These are phyloP conservation scores for Pyralis farinalis DNA, from an alignment of 2,888 invertebrate species.

Conservation along the genomic window DNA sequence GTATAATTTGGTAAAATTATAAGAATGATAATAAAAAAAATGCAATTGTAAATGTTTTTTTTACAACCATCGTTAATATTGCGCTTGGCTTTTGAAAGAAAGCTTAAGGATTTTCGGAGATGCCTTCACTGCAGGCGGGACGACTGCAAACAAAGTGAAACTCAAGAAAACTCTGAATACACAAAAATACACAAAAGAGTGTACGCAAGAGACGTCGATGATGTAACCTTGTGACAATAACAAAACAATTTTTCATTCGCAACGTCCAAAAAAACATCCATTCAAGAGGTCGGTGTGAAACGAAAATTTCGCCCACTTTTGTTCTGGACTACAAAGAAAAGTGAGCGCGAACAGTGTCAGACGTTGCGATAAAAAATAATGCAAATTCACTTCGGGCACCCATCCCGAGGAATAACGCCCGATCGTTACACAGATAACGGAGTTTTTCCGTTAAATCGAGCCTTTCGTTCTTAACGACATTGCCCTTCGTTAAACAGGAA, in stretches of 20 bases:
- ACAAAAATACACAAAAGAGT: constrained; percentile 22
- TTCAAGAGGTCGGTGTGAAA: constrained; percentile 49
- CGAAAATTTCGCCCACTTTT: constrained; percentile 54
- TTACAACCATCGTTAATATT: too few relatives aligned
- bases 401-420: constrained; percentile 52
- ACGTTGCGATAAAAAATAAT: constrained; percentile 66
- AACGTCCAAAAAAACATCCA: constrained; percentile 38
- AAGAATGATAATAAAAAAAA: too few relatives aligned
- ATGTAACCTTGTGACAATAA: constrained; percentile 35
- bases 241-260: constrained; percentile 62
- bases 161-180: neutral
- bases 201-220: too few relatives aligned
- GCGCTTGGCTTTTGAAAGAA: neutral
- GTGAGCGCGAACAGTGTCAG: constrained; percentile 56
- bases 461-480: constrained; percentile 57
- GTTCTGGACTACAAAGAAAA: constrained; percentile 54
- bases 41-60: too few relatives aligned
- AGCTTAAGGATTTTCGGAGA: too few relatives aligned
- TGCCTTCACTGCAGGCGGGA: too few relatives aligned
- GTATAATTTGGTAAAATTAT: too few relatives aligned
- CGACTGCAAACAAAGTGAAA: neutral
- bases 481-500: constrained; percentile 58
- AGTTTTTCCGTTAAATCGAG: constrained; percentile 71
- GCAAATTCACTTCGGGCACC: constrained; percentile 61
- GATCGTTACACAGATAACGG: constrained; percentile 70